A percentile compares a stretch with the other conserved stretches of the same genome.
Evolutionary conservation across 2,797 vertebrate genomes (phyloP).

Genomic region (Synanceia verrucosa): DNA sequence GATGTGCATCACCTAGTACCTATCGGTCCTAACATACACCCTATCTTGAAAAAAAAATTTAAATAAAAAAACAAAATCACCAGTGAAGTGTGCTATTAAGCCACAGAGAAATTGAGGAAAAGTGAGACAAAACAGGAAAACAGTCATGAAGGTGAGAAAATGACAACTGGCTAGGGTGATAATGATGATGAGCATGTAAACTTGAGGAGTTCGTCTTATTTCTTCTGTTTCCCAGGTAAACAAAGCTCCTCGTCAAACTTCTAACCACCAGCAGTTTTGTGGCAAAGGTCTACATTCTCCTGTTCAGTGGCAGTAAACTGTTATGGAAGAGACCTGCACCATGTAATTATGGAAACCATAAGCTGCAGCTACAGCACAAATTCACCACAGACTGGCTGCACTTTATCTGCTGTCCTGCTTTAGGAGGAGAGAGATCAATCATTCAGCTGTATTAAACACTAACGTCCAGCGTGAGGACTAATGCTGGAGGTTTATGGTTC

Average conservation of each 20-base stretch:
- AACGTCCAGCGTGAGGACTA: constrained; percentile 43
- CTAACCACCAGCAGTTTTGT: constrained; percentile 66
- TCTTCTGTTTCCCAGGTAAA: constrained; percentile 68
- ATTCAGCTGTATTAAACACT: constrained; percentile 53
- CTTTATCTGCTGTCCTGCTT: constrained; percentile 63
- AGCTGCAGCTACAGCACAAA: constrained; percentile 80
- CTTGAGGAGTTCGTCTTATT: constrained; percentile 19
- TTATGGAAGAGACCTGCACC: constrained; percentile 65
- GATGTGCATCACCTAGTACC: neutral
- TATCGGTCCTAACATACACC: neutral
- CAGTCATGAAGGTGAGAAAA: neutral
- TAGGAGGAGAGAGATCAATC: constrained; percentile 60
- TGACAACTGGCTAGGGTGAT: neutral
- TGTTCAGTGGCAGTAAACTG: constrained; percentile 65
- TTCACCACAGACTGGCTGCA: constrained; percentile 67
- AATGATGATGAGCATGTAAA: neutral
- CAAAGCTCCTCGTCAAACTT: constrained; percentile 41
- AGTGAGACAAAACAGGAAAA: neutral
- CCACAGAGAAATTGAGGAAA: neutral
- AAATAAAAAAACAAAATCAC: constrained; percentile 11
- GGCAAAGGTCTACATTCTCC: constrained; percentile 65
- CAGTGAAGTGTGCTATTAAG: neutral
- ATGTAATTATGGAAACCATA: constrained; percentile 78
- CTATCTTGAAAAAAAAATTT: too few relatives aligned
- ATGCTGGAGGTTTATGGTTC: constrained; percentile 30